Evolutionary conservation across 2,888 invertebrate genomes (phyloP).

Genomic region (Rhogogaster chlorosoma): DNA sequence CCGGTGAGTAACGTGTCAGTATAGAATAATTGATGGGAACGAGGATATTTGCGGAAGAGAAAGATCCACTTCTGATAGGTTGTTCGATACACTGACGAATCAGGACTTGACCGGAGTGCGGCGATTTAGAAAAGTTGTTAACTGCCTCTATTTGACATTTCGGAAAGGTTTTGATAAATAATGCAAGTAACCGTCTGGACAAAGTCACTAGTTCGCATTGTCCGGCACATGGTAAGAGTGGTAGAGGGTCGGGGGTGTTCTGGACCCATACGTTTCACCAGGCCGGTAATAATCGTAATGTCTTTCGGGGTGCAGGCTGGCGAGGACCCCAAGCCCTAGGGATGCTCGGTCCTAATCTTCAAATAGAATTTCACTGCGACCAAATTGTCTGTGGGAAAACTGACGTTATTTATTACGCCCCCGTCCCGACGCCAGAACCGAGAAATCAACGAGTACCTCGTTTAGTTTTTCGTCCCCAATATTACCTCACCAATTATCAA

Average conservation of each 20-base stretch:
- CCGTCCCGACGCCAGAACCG: slow-evolving; percentile 10
- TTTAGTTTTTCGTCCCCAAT: slow-evolving; percentile 35
- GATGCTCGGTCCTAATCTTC: slow-evolving; percentile 62
- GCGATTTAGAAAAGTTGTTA: slow-evolving; percentile 27
- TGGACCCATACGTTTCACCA: slow-evolving; percentile 48
- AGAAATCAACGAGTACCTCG: slow-evolving; percentile 36
- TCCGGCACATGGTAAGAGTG: slow-evolving; percentile 49
- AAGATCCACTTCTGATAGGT: neutral
- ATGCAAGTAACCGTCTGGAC: slow-evolving; percentile 67
- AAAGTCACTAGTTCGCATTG: slow-evolving; percentile 64
- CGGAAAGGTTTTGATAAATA: slow-evolving; percentile 38
- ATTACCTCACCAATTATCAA: slow-evolving; percentile 24
- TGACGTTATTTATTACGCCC: slow-evolving; percentile 48
- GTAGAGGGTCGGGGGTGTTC: slow-evolving; percentile 25
- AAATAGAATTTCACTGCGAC: slow-evolving; percentile 70
- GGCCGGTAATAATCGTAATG: slow-evolving; percentile 77
- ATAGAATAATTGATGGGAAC: neutral
- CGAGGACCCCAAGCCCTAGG: slow-evolving; percentile 50
- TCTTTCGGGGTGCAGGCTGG: slow-evolving; percentile 64
- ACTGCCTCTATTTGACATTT: slow-evolving; percentile 3
- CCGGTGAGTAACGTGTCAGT: slow-evolving; percentile 83
- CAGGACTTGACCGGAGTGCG: neutral
- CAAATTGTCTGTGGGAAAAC: slow-evolving; percentile 67
- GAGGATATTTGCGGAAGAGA: neutral
- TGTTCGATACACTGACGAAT: neutral